Conservation (phyloP, 2,113 vertebrate species). For the Calyptommatus sinebrachiatus region DNA sequence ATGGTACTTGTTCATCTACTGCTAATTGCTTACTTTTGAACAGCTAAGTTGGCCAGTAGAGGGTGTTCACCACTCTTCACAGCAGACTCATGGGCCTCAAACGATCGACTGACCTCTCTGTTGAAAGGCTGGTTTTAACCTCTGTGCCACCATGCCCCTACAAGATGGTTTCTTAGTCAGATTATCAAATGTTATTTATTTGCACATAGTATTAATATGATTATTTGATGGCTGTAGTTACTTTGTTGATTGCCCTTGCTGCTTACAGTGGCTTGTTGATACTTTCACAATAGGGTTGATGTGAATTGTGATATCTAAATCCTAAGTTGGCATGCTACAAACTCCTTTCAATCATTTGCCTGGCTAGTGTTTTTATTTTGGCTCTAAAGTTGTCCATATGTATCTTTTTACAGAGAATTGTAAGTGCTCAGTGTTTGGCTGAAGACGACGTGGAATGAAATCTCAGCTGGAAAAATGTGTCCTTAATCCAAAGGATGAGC, state of each 20-base stretch:
- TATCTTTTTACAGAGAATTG: slow-evolving; percentile 76
- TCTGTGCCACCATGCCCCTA: no score
- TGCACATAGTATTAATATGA: background rate
- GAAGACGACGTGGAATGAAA: slow-evolving; percentile 89
- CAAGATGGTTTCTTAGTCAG: no score
- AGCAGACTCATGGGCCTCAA: no score
- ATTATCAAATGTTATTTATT: background rate
- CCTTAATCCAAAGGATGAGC: slow-evolving; percentile 71
- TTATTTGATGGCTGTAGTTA: background rate
- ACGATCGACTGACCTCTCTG: no score
- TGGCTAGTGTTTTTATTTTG: slow-evolving; percentile 41
- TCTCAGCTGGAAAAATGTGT: slow-evolving; percentile 61
- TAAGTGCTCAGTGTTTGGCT: slow-evolving; percentile 81
- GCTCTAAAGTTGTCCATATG: slow-evolving; percentile 59
- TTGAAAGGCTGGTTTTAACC: no score
- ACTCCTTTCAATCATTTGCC: slow-evolving; percentile 43
- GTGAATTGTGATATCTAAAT: background rate
- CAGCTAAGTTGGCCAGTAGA: no score
- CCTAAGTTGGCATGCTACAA: slow-evolving; percentile 48
- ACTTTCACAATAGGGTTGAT: background rate
- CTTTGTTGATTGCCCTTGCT: background rate
- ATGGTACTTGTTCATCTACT: no score
- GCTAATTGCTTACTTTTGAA: no score
- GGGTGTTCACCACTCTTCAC: no score
- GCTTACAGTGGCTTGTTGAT: background rate